These are phyloP conservation scores for Hermetia illucens DNA, from an alignment of 1,140 invertebrate genomes.

Conservation along the genomic window DNA sequence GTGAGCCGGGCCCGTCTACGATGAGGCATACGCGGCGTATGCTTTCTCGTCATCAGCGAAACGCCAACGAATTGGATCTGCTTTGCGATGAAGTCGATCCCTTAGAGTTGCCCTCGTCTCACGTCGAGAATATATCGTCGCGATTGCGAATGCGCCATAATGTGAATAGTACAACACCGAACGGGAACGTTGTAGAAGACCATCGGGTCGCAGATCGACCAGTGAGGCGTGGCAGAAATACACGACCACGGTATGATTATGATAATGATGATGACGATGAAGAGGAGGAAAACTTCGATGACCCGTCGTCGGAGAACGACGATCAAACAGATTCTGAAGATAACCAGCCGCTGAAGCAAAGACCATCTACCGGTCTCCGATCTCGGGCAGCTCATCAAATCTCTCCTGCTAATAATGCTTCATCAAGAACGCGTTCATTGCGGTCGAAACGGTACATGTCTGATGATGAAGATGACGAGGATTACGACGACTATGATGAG, in stretches of 20 bases:
- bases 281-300: slow-evolving; percentile 9
- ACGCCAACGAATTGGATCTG: slow-evolving; percentile 24
- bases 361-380: slow-evolving; percentile 19
- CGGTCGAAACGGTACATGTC: too few species aligned
- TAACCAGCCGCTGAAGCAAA: slow-evolving; percentile 34
- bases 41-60: slow-evolving; percentile 27
- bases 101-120: slow-evolving; percentile 13
- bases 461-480: slow-evolving; percentile 1
- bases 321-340: slow-evolving; percentile 34
- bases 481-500: too few species aligned
- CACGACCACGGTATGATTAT: not conserved
- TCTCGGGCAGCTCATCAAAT: too few species aligned
- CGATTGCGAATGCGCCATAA: slow-evolving; percentile 9
- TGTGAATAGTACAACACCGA: not conserved
- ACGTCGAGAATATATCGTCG: slow-evolving; percentile 10
- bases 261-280: slow-evolving; percentile 13
- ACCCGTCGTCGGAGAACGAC: slow-evolving; percentile 11
- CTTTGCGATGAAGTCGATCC: slow-evolving; percentile 17
- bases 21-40: slow-evolving; percentile 14
- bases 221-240: slow-evolving; percentile 9
- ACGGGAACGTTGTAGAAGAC: not conserved
- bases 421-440: too few species aligned
- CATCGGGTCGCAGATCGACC: not conserved
- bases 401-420: too few species aligned
- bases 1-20: slow-evolving; percentile 15